Evolutionary conservation across 2,113 vertebrate genomes (phyloP), one percentile per base, ranked within the genome.

Genomic region (Nothobranchius kuhntae): DNA sequence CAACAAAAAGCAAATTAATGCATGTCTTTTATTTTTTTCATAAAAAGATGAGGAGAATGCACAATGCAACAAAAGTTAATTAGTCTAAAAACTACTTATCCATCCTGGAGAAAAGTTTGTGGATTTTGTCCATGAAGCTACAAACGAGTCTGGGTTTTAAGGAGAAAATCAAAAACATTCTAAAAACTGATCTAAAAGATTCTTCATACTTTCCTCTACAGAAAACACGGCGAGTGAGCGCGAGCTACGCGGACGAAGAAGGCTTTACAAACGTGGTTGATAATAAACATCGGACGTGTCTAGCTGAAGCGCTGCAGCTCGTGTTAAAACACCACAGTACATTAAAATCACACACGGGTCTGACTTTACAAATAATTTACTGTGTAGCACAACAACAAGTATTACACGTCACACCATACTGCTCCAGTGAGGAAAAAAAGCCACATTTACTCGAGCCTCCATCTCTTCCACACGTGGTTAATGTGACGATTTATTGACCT

Each of bases 281-380:
- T 77, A 73, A 81, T 61, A 30, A 59, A 76, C 65, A 75, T 67
- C 77, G 83, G 81, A 82, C 75, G 65, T 75, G 60, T 83, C 68
- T 79, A 75, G 65, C 83, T 63, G 62, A 77, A 85, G 80, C 78
- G 65, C 81, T 68, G 40, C 77, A 81, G 78, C 76, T 85, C 60
- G 69, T 80, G 75, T 77, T 77, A 77, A 82, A 83, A 88, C 72
- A 82, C 80, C 75, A 81, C 78, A 85, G 72, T 75, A 89, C 83
- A 80, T 81, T 73, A 79, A 87, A 67, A 77, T 84, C 79, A 87
- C 84, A 86, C 73, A 84, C 61, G 24, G 61, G 82, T 78, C 60
- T 84, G 89, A 89, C 84, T 88, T 86, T 86, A 88, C 86, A 88
- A 92, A 89, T 86, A 89, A 88, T 79, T 91, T 73, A 89, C 70